Evolutionary conservation across 2,888 invertebrate genomes (phyloP), one percentile per base, ranked within the genome.

Genomic region (Diloba caeruleocephala): DNA sequence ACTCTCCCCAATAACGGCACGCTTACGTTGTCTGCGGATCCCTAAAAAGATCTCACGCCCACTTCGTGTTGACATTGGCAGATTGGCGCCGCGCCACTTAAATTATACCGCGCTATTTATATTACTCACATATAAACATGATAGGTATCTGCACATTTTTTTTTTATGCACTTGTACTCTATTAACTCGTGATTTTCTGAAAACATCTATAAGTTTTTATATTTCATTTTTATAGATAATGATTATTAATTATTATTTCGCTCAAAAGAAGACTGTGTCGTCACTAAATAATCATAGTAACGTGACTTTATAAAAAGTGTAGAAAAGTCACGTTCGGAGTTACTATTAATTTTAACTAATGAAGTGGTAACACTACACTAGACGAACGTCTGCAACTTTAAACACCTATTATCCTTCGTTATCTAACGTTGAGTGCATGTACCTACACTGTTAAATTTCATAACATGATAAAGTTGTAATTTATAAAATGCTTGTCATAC

Each of bases 41-140:
- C 33, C 66, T 63, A 61, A 26, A 64, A 59, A 44, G 25, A 33
- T 66, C 38, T 36, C 49, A 28, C 56, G 59, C 56, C 46, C 48
- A 52, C 46, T 59, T 45, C 65, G 36, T 58, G 71, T 62, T 69
- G 74, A 78, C 76, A 76, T 63, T 74, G 76, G 60, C 39, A 48
- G 57, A 33, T 74, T 87, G 86, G 87, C 86, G 59, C 56, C 37
- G 38, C 21, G 82, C 87, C 87, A 82, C 56, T 42, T 39, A 42
- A 55, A 69, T 63, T 58, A 61, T n/a, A 71, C 65, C 53, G 46
- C 43, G 63, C 76, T 85, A 85, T 82, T 78, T 81, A 73, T 78
- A 73, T 68, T 65, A 39, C 3, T 31, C 21, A 29, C 31, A 39
- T 21, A 31, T 57, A 55, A 53, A 58, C 38, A 60, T 23, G 46